Conservation (phyloP, 2,113 vertebrate genomes). For the Felis catus region DNA sequence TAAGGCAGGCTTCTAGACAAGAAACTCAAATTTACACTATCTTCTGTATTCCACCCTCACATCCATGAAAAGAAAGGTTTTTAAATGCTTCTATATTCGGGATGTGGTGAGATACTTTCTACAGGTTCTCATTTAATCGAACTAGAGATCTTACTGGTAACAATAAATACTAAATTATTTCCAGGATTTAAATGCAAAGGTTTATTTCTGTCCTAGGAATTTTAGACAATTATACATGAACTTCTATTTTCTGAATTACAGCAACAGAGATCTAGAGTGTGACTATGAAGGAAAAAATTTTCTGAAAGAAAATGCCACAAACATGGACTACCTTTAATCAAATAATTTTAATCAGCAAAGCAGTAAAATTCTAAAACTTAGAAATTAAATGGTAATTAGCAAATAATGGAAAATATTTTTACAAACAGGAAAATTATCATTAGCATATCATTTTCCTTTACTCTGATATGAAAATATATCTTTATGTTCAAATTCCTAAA, state of each 20-base stretch:
- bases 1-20: not conserved
- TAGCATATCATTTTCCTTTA: not conserved
- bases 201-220: conserved; percentile 15
- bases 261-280: not conserved
- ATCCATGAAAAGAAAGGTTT: not conserved
- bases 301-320: not conserved
- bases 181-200: conserved; percentile 12
- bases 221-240: not conserved
- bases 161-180: not conserved
- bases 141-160: not conserved
- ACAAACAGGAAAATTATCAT: not conserved
- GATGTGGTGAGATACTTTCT: not conserved
- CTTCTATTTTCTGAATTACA: not conserved
- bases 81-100: not conserved
- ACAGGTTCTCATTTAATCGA: not conserved
- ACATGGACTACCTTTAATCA: not conserved
- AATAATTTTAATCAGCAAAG: not conserved
- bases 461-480: not conserved
- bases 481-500: conserved; percentile 29
- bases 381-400: not conserved
- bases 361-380: not conserved
- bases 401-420: not conserved
- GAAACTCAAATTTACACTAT: not conserved
- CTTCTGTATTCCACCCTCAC: not conserved
- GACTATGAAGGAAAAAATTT: not conserved